A percentile compares a stretch with the other conserved stretches of the same genome.
Conservation (phyloP, 2,797 vertebrate species). For the Chiroxiphia lanceolata region DNA sequence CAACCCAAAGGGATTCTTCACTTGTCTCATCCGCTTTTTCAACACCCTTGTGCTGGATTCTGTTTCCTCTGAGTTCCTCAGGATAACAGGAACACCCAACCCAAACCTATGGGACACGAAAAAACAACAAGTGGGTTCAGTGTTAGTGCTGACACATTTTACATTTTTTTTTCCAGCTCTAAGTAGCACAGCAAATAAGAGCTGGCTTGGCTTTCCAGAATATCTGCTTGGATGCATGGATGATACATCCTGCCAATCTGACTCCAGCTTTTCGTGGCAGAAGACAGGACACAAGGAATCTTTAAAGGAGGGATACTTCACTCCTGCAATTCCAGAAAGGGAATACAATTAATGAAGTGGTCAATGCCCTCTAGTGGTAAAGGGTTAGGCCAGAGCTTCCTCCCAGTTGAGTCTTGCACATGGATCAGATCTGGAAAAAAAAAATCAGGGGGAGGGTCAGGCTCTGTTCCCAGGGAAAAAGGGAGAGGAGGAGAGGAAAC, state of each 20-base stretch:
- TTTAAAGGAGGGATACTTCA: not conserved
- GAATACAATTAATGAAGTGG: not conserved
- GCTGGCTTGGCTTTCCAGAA: not conserved
- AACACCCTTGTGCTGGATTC: constrained; percentile 79
- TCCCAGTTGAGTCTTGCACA: not conserved
- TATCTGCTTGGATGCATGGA: not conserved
- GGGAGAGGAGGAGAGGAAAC: not conserved
- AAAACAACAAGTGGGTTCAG: not conserved
- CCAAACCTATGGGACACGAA: constrained; percentile 83
- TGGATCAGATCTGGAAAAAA: not conserved
- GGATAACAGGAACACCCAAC: constrained; percentile 90
- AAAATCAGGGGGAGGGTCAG: accelerated
- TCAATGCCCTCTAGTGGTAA: constrained; percentile 40
- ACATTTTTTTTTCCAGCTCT: not conserved
- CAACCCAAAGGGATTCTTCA: constrained; percentile 91
- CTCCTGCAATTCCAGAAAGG: not conserved
- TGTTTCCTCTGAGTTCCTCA: constrained; percentile 89
- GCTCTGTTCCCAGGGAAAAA: not conserved
- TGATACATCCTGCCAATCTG: not conserved
- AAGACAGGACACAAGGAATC: not conserved
- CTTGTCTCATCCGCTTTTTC: constrained; percentile 91
- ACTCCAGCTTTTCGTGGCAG: not conserved
- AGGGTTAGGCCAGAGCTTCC: not conserved
- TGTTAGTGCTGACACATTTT: not conserved
- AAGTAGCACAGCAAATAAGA: not conserved